Percentiles rank a stretch among this genome's conserved stretches.
Evolutionary conservation across 2,888 invertebrate species (phyloP).

Genomic region (Rhorus exstirpatorius): DNA sequence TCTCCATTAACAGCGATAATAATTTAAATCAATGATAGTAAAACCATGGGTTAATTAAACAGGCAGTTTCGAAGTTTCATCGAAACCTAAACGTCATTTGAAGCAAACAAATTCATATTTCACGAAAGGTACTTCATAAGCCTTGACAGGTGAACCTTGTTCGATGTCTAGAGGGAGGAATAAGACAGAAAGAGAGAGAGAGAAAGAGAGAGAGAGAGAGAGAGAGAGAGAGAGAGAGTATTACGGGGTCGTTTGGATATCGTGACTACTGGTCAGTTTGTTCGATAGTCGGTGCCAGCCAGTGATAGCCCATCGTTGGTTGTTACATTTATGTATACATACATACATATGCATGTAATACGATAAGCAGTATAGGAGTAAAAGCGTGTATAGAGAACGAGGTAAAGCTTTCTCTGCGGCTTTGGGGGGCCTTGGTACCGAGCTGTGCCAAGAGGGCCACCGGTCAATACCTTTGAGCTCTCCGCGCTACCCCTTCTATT

Average conservation of each 20-base stretch:
- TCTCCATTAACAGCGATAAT: no score
- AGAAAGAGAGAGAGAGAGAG: conserved; percentile 37
- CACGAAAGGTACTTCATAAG: background rate
- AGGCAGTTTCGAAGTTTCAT: no score
- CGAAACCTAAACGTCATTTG: no score
- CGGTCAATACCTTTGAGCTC: conserved; percentile 85
- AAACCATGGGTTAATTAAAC: no score
- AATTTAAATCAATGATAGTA: no score
- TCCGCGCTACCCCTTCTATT: conserved; percentile 70
- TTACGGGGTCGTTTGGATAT: conserved; percentile 79
- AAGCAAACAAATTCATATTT: background rate
- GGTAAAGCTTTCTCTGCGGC: conserved; percentile 66
- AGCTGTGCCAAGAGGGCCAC: conserved; percentile 85
- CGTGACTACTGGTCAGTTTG: conserved; percentile 86
- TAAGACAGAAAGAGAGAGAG: no score
- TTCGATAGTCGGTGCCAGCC: conserved; percentile 86
- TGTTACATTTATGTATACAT: conserved; percentile 40
- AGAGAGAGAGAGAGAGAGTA: conserved; percentile 18
- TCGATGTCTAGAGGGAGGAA: conserved; percentile 33
- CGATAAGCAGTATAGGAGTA: conserved; percentile 36
- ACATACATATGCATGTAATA: conserved; percentile 30
- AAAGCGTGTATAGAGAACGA: conserved; percentile 53
- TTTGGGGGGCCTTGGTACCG: conserved; percentile 84
- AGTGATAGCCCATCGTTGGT: conserved; percentile 79
- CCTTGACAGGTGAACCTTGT: conserved; percentile 72